Evolutionary conservation across 1,140 invertebrate genomes (phyloP).

Genomic region (Oscheius sp.): DNA sequence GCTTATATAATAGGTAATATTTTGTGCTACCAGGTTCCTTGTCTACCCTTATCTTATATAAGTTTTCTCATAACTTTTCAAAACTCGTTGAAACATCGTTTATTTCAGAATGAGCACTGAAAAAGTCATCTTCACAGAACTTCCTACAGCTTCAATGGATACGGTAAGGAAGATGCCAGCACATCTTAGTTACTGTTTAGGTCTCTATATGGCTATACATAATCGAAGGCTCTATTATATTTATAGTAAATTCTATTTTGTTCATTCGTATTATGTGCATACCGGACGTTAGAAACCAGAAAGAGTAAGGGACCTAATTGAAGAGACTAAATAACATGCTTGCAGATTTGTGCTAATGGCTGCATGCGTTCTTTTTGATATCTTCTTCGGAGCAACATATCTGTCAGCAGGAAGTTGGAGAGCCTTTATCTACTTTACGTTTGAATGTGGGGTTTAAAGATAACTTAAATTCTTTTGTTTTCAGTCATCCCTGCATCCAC

Average conservation of each 20-base stretch:
- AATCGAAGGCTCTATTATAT: not conserved
- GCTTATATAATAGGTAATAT: too few species aligned
- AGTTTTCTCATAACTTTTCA: too few species aligned
- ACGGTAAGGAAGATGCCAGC: too few species aligned
- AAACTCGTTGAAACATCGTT: too few species aligned
- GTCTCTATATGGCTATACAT: not conserved
- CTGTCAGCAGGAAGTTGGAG: not conserved
- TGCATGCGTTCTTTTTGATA: not conserved
- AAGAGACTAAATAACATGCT: too few species aligned
- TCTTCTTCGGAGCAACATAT: not conserved
- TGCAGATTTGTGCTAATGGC: not conserved
- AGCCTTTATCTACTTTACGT: not conserved
- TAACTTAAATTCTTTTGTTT: not conserved
- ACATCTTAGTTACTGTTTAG: not conserved
- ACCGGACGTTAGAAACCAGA: not conserved
- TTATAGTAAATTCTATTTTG: not conserved
- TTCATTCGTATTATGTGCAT: not conserved
- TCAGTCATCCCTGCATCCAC: not conserved
- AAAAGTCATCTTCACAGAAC: not conserved
- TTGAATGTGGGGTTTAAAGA: not conserved
- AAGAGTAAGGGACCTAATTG: too few species aligned
- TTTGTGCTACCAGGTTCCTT: too few species aligned
- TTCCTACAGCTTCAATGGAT: not conserved
- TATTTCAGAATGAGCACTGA: not conserved
- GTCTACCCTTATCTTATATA: too few species aligned